Evolutionary conservation across 2,113 vertebrate genomes (phyloP).

Genomic region (Recurvirostra avosetta): DNA sequence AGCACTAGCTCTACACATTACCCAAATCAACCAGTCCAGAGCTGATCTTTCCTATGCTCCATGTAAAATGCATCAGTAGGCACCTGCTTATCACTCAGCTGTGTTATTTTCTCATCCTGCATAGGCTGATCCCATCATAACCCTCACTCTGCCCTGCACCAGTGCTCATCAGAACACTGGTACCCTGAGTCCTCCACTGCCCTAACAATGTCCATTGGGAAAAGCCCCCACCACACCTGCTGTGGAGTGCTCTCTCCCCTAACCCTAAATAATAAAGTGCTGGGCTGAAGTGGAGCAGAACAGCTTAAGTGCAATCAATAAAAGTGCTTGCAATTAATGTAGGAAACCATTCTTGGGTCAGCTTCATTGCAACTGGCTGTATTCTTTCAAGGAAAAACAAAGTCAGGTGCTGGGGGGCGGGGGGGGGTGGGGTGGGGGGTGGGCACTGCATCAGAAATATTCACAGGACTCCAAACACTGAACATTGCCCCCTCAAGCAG

Average conservation of each 20-base stretch:
- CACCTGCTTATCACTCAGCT: background rate
- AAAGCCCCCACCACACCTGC: background rate
- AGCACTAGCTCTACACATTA: background rate
- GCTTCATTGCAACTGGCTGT: conserved; percentile 68
- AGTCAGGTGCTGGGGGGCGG: conserved; percentile 36
- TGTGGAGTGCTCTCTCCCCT: background rate
- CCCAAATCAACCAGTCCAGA: background rate
- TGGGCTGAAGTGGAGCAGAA: conserved; percentile 64
- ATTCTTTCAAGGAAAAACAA: conserved; percentile 72
- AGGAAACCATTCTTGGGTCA: conserved; percentile 72
- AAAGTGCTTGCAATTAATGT: conserved; percentile 78
- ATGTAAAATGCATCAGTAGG: background rate
- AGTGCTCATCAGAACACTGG: background rate
- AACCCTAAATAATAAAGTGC: conserved; percentile 59
- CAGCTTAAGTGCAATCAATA: conserved; percentile 73
- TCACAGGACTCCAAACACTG: conserved; percentile 39
- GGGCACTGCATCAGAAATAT: background rate
- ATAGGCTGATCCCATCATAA: background rate
- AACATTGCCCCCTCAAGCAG: background rate
- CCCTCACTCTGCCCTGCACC: background rate
- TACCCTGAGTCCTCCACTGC: background rate
- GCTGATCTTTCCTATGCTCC: background rate
- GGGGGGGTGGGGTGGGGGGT: background rate
- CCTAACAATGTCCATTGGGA: background rate
- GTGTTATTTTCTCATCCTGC: background rate